phyloP scores from a whole-genome alignment of 2,113 vertebrate species.

The Lethenteron camtschaticum region DNA sequence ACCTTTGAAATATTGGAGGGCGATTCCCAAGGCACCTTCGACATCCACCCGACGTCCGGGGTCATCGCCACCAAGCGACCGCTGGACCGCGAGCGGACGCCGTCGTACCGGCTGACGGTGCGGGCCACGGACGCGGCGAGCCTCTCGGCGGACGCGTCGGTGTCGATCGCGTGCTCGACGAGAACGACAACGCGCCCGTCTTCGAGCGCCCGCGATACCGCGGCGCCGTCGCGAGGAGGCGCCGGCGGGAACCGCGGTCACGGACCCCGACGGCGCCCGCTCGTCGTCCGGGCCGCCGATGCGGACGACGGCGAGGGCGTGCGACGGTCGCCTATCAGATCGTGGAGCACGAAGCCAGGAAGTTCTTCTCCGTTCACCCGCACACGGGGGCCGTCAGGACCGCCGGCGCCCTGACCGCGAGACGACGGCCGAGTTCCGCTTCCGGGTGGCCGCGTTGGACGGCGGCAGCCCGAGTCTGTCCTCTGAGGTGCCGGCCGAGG shows the following conservation, averaged over 20 bases:
- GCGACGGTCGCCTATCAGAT: conserved; percentile 32
- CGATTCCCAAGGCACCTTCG: conserved; percentile 37
- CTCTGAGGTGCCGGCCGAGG: too few relatives aligned
- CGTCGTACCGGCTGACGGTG: conserved; percentile 44
- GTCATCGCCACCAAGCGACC: conserved; percentile 54
- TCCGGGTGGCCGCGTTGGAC: conserved; percentile 38
- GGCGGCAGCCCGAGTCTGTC: too few relatives aligned
- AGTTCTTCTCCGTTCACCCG: conserved; percentile 72
- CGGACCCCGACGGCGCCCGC: conserved; percentile 37
- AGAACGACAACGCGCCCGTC: conserved; percentile 17
- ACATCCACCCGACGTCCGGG: conserved; percentile 79
- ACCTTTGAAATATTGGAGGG: conserved; percentile 67
- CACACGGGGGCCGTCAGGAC: conserved; percentile 82
- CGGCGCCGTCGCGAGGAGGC: conserved; percentile 65
- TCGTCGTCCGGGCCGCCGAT: conserved; percentile 64
- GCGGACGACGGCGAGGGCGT: conserved; percentile 76
- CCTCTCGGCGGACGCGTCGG: conserved; percentile 57
- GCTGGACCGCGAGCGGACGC: conserved; percentile 48
- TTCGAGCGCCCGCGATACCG: conserved; percentile 61
- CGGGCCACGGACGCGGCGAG: conserved; percentile 88
- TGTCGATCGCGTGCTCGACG: conserved; percentile 58
- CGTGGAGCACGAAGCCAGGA: conserved; percentile 68
- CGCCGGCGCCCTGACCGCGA: conserved; percentile 74
- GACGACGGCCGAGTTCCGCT: conserved; percentile 49
- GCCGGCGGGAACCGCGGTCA: conserved; percentile 55